Base-by-base conservation (phyloP, 2,888 invertebrate genomes). In the Machimus rusticus region DNA sequence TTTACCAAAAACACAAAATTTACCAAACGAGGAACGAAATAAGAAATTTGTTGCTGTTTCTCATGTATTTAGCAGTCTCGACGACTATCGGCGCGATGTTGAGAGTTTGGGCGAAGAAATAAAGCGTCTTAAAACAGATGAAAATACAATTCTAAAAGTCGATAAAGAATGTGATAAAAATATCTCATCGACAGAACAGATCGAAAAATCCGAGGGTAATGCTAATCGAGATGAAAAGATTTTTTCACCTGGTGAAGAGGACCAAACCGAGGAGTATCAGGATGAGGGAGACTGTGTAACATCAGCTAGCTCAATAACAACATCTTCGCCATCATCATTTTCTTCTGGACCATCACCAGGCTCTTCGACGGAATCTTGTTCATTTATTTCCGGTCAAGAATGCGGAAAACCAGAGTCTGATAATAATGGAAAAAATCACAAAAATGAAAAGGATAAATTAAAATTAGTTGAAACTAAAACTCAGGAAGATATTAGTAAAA, bases 31-130 rank as follows among this genome's bases (percentile, higher is more conserved):
- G 12, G 93, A 93, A 88, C 92, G 93, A 89, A 90, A 91, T 4
- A 91, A 90, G 89, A 92, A 90, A 55, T 93, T 93, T 89, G 93
- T 94, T 46, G 94, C 93, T 86, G 95, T 95, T 85, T 94, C 94
- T 87, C 95, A 95, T 90, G 95, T 95, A 39, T 95, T 95, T 89
- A 94, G 94, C 90, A 95, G 95, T 90, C 92, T 95, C 84, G 94
- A 95, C 88, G 95, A 95, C 87, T 95, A 95, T 87, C 90, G 92
- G 37, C 91, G 91, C 86, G 91, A 92, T 90, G 91, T 92, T 4
- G 91, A 91, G 87, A 90, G 90, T 0, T 88, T 92, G 76, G 90
- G 90, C 46, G 37, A 82, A 28, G 79, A 79, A 46, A 74, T 81
- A 23, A 79, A 81, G 34, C 74, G 74, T n/a, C 84, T 85, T 8